phyloP scores from a whole-genome alignment of 1,140 invertebrate species.

The Zaprionus lachaisei region DNA sequence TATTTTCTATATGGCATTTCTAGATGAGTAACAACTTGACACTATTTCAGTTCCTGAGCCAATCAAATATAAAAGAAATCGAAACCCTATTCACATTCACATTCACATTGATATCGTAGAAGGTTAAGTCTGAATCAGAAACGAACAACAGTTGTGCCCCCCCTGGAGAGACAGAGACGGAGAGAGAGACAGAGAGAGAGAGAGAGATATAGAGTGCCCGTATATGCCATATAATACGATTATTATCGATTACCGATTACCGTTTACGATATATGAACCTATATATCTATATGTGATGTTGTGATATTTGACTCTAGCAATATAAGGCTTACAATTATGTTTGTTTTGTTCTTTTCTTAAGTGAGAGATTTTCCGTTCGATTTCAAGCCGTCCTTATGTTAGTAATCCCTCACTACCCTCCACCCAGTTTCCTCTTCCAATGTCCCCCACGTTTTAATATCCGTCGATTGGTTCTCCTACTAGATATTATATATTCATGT shows the following conservation, averaged over 20 bases:
- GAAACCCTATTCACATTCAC: not conserved
- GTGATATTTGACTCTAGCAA: slow-evolving; percentile 55
- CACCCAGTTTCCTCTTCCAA: not conserved
- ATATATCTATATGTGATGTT: slow-evolving; percentile 56
- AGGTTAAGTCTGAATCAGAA: slow-evolving; percentile 56
- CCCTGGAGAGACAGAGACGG: not conserved
- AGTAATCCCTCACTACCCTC: not conserved
- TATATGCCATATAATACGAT: slow-evolving; percentile 28
- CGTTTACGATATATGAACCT: slow-evolving; percentile 41
- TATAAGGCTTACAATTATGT: slow-evolving; percentile 34
- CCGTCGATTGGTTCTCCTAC: slow-evolving; percentile 36
- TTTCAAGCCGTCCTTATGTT: slow-evolving; percentile 28
- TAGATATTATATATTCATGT: slow-evolving; percentile 43
- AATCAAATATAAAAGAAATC: slow-evolving; percentile 1
- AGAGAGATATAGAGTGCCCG: slow-evolving; percentile 2
- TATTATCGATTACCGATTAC: slow-evolving; percentile 46
- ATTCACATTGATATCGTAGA: slow-evolving; percentile 36
- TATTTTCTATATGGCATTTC: slow-evolving; percentile 49
- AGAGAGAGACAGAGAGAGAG: not conserved
- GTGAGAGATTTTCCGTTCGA: slow-evolving; percentile 11
- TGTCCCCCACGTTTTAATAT: not conserved
- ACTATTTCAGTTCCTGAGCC: slow-evolving; percentile 48
- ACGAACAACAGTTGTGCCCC: slow-evolving; percentile 45
- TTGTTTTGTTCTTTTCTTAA: not conserved
- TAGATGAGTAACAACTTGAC: slow-evolving; percentile 21